phyloP scores from a whole-genome alignment of 2,797 vertebrate species.

The Lepilemur septentrionalis region DNA sequence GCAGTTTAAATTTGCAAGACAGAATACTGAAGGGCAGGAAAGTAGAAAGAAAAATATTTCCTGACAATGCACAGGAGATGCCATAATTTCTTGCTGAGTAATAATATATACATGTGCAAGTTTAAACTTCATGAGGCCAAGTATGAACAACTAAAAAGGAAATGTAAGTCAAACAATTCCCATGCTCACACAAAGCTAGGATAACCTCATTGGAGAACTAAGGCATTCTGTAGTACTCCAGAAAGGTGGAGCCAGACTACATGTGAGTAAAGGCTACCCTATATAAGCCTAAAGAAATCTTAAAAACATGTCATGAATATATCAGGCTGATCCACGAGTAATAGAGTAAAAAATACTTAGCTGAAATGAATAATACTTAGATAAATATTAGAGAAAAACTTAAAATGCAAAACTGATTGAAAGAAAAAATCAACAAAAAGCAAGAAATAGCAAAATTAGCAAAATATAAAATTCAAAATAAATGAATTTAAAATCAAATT shows the following conservation, averaged over 20 bases:
- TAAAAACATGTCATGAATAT: not conserved
- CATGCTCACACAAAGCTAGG: not conserved
- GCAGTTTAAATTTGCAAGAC: not conserved
- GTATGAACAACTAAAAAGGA: not conserved
- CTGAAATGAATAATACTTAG: not conserved
- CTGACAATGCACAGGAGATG: not conserved
- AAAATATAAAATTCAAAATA: not conserved
- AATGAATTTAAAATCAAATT: not conserved
- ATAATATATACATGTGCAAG: not conserved
- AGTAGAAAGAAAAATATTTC: not conserved
- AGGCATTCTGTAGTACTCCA: not conserved
- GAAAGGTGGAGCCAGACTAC: not conserved
- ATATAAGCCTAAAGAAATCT: not conserved
- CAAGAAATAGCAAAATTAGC: not conserved
- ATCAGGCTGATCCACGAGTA: not conserved
- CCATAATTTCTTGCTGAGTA: not conserved
- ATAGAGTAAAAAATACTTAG: not conserved
- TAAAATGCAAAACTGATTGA: not conserved
- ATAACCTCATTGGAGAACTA: not conserved
- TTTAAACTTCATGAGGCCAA: not conserved
- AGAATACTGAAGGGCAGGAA: not conserved
- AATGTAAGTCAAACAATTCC: not conserved
- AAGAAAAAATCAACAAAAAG: not conserved
- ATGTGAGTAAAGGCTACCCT: not conserved
- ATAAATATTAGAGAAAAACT: not conserved